Percentiles rank a stretch among this genome's conserved stretches.
Conservation (phyloP, 2,888 invertebrate genomes). For the Lepidochitona cinerea region DNA sequence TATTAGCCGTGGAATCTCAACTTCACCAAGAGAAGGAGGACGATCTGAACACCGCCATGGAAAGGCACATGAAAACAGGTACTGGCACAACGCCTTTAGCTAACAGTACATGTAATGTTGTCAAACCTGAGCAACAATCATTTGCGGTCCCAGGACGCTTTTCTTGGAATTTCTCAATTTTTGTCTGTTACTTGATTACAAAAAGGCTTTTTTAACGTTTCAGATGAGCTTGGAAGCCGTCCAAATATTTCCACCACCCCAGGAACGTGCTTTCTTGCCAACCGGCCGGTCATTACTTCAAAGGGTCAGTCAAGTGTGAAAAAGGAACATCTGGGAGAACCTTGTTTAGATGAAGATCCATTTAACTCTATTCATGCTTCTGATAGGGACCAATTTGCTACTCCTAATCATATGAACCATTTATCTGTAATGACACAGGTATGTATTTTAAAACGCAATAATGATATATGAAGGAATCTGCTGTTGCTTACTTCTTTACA, state of each 20-base stretch:
- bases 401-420: constrained; percentile 27
- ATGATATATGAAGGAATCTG: too few species aligned
- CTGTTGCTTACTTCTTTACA: too few species aligned
- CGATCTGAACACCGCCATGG: constrained; percentile 62
- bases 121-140: too few species aligned
- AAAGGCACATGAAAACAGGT: constrained; percentile 68
- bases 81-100: too few species aligned
- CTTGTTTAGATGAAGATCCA: constrained; percentile 29
- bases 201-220: too few species aligned
- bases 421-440: constrained; percentile 43
- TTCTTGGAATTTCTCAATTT: too few species aligned
- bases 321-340: constrained; percentile 29
- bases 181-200: too few species aligned
- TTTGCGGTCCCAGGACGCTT: too few species aligned
- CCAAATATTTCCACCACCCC: constrained; percentile 56
- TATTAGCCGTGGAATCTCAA: constrained; percentile 69
- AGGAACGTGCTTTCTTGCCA: constrained; percentile 63
- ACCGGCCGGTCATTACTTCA: constrained; percentile 22
- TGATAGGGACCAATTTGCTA: constrained; percentile 21
- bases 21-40: constrained; percentile 65
- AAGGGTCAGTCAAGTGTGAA: constrained; percentile 10
- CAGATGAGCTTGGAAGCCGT: constrained; percentile 55
- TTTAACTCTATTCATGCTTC: constrained; percentile 26
- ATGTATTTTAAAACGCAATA: too few species aligned
- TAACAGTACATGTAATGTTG: too few species aligned